Base-by-base conservation (phyloP, 2,888 invertebrate species). In the Cantharis lateralis region DNA sequence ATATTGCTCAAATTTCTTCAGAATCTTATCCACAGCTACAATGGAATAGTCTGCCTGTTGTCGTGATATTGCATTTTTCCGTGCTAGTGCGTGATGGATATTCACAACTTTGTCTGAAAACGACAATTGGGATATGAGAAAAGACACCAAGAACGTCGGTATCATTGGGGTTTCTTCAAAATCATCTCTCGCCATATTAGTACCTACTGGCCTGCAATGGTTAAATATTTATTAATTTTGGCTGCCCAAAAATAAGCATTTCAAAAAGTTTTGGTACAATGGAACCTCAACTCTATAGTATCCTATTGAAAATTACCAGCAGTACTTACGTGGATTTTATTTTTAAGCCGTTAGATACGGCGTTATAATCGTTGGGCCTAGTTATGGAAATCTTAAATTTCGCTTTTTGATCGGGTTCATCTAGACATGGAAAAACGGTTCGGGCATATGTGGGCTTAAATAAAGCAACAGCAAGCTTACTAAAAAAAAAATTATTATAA, bases 1-100 rank as follows among this genome's bases (percentile, higher is more conserved):
- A 9, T 48, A 48, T 9, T 48, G 0, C 5, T 48, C n/a, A 48
- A 48, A 48, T 48, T n/a, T n/a, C 4, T n/a, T 48, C 1, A n/a
- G 48, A 48, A 48, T n/a, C 5, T 5, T 48, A 48, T n/a, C 5
- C 2, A n/a, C 48, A 13, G 16, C 18, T 18, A 0, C 90, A 48
- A 48, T 5, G 7, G n/a, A 48, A 48, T 48, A 48, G 7, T n/a
- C n/a, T n/a, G n/a, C 2, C 7, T 48, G 7, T 13, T 9, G 5
- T n/a, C 7, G n/a, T n/a, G 1, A 2, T n/a, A 48, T n/a, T 1
- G 9, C 48, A 9, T 0, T 7, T 24, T n/a, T 2, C 4, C 9
- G 48, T 48, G n/a, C 48, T n/a, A 48, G n/a, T 13, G n/a, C n/a
- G 5, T 2, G 48, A 48, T 48, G 48, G n/a, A n/a, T 4, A 48